phyloP scores from a whole-genome alignment of 2,797 vertebrate genomes.

The Sciaenops ocellatus region DNA sequence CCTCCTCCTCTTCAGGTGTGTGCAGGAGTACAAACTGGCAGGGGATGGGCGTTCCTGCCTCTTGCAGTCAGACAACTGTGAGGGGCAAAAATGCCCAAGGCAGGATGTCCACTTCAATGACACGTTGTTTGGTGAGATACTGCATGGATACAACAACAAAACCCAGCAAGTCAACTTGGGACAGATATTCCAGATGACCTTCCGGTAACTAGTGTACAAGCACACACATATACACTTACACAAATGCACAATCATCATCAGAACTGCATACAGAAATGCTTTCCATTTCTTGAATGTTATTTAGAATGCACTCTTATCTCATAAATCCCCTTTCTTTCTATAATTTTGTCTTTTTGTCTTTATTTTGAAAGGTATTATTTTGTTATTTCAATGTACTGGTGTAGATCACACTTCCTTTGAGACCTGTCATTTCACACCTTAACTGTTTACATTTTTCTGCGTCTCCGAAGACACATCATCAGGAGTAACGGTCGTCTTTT shows the following conservation, averaged over 20 bases:
- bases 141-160: slow-evolving; percentile 97
- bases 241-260: background rate
- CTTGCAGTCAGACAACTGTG: slow-evolving; percentile 93
- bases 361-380: slow-evolving; percentile 15
- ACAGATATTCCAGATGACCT: slow-evolving; percentile 98
- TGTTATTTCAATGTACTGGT: slow-evolving; percentile 27
- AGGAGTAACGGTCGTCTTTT: slow-evolving; percentile 41
- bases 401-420: slow-evolving; percentile 31
- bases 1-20: slow-evolving; percentile 86
- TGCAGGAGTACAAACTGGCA: slow-evolving; percentile 97
- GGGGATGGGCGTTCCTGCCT: slow-evolving; percentile 94
- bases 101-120: slow-evolving; percentile 92
- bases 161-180: slow-evolving; percentile 95
- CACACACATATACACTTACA: slow-evolving; percentile 40
- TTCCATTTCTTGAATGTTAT: slow-evolving; percentile 6
- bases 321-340: background rate
- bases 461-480: slow-evolving; percentile 53
- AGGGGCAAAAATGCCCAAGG: slow-evolving; percentile 92
- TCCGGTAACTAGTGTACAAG: slow-evolving; percentile 87
- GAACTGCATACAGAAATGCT: background rate
- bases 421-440: slow-evolving; percentile 43
- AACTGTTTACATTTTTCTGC: slow-evolving; percentile 32
- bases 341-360: background rate
- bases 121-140: slow-evolving; percentile 98
- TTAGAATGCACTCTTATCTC: background rate